Evolutionary conservation across 2,888 invertebrate genomes (phyloP).

Genomic region (Athalia circularis): DNA sequence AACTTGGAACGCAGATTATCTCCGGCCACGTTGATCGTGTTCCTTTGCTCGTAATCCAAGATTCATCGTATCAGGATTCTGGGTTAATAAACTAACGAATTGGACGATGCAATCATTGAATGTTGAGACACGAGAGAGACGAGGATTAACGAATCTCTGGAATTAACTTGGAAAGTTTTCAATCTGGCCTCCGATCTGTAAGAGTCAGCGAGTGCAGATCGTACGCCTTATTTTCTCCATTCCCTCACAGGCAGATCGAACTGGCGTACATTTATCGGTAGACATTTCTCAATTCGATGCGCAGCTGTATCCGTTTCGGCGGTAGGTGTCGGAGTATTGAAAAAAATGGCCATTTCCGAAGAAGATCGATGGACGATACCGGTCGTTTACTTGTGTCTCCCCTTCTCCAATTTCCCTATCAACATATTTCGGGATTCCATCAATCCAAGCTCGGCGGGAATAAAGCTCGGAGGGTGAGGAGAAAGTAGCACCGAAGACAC

Average conservation of each 20-base stretch:
- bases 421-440: constrained; percentile 5
- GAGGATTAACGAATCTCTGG: not conserved
- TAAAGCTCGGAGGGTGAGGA: not conserved
- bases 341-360: not conserved
- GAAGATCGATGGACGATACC: not conserved
- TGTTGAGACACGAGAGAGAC: not conserved
- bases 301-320: not conserved
- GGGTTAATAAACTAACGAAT: constrained; percentile 9
- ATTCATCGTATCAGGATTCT: constrained; percentile 20
- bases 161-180: not conserved
- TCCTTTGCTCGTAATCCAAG: constrained; percentile 12
- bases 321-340: not conserved
- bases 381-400: not conserved
- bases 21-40: not conserved
- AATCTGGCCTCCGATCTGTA: no score
- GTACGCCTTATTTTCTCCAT: not conserved
- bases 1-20: not conserved
- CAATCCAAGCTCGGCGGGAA: not conserved
- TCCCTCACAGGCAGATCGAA: not conserved
- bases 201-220: not conserved
- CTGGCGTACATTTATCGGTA: not conserved
- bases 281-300: not conserved
- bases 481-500: not conserved
- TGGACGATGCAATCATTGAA: constrained; percentile 7
- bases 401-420: not conserved